Evolutionary conservation across 2,113 vertebrate species (phyloP), one percentile per base, ranked within the genome.

Genomic region (Grammomys dolichurus): DNA sequence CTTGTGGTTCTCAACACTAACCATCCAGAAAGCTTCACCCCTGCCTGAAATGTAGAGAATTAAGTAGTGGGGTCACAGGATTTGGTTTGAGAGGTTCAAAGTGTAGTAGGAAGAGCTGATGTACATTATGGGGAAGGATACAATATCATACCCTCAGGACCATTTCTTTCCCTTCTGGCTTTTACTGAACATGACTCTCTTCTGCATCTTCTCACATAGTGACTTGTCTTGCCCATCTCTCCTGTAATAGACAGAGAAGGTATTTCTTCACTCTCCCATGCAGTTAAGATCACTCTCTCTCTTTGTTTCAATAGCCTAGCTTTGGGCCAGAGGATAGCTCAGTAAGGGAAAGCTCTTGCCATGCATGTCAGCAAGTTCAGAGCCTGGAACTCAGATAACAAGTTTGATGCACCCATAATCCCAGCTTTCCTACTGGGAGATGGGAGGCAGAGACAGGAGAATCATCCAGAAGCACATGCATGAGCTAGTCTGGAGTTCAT

Each of bases 1-100:
- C 16, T 40, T 60, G 48, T 60, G 70, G 16, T 6, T 28, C 87
- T 60, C 24, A 12, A 33, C 51, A 43, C n/a, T 60, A 46, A 19
- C 26, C 43, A 12, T 10, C 3, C 4, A 5, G 36, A 80, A 54
- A 88, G 14, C 46, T 56, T 78, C 11, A 9, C 9, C 67, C 28
- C 72, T 0, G 72, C 67, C 65, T 73, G 72, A 46, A 80, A 24
- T 20, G 54, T 2, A 56, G 73, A 19, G 31, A 58, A 20, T 46
- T 24, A 89, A 78, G 3, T 11, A 90, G 70, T 63, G 84, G 20
- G 73, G 67, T 19, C 63, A 3, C 0, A 10, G 40, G n/a, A 73
- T 54, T 84, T 31, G 91, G 46, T 80, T 87, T 85, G 28, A 76
- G 77, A 87, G 56, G 14, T n/a, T 92, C 73, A 54, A 60, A 48